phyloP scores from a whole-genome alignment of 2,797 vertebrate genomes.

The Characodon lateralis region DNA sequence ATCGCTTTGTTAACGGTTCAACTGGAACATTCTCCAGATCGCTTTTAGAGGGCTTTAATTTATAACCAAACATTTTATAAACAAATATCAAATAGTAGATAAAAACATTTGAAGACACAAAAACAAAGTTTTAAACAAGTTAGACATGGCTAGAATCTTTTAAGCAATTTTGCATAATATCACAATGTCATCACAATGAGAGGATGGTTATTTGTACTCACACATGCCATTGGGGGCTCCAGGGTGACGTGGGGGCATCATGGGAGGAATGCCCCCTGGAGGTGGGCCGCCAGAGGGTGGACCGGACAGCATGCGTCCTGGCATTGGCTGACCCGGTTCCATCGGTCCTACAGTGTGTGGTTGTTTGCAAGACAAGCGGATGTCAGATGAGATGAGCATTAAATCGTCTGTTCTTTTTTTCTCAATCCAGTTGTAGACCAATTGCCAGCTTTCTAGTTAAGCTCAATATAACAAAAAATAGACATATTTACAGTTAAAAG shows the following conservation, averaged over 20 bases:
- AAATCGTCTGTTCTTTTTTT: no score
- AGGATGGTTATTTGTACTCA: constrained; percentile 76
- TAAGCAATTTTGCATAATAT: not conserved
- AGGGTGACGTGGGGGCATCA: constrained; percentile 87
- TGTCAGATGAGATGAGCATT: no score
- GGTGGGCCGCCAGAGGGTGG: constrained; percentile 76
- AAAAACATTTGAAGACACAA: not conserved
- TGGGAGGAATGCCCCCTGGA: constrained; percentile 83
- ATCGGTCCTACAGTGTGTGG: constrained; percentile 71
- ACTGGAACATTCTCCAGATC: no score
- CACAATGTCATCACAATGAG: not conserved
- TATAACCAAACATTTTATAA: no score
- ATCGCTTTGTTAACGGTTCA: no score
- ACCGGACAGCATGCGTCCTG: constrained; percentile 84
- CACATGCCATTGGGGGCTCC: constrained; percentile 95
- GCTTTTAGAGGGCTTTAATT: no score
- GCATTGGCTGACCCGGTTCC: constrained; percentile 84
- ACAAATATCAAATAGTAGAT: not conserved
- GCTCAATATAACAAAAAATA: not conserved
- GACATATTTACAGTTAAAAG: not conserved
- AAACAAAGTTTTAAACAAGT: not conserved
- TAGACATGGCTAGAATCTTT: no score
- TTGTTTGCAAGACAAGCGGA: not conserved
- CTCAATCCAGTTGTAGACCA: no score
- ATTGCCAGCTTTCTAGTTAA: no score